These are phyloP conservation scores for Lasioglossum zephyrum DNA, from an alignment of 2,888 invertebrate species.

Conservation along the genomic window DNA sequence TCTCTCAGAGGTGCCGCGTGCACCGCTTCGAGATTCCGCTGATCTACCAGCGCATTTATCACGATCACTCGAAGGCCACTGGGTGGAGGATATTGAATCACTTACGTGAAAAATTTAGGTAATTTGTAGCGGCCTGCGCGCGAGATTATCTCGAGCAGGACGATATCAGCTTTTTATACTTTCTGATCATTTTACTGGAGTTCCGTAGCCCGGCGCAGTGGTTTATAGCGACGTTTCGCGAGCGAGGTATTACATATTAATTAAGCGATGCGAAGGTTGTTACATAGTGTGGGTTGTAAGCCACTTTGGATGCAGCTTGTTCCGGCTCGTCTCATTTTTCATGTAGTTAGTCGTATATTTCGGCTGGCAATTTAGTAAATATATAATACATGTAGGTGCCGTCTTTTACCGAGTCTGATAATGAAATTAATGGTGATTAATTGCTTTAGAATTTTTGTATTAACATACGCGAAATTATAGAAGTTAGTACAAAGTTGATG, in stretches of 20 bases:
- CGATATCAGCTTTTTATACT: not conserved
- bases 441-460: too few species aligned
- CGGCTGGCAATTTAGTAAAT: not conserved
- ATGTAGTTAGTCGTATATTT: not conserved
- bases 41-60: conserved; percentile 41
- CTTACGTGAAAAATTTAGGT: conserved; percentile 16
- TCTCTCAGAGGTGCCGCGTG: conserved; percentile 7
- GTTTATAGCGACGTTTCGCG: not conserved
- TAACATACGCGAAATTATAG: too few species aligned
- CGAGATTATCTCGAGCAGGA: not conserved
- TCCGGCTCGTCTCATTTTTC: not conserved
- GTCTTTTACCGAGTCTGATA: not conserved
- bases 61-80: conserved; percentile 5
- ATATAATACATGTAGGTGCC: not conserved
- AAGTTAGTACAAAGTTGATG: too few species aligned
- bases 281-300: not conserved
- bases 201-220: not conserved
- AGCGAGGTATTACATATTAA: conserved; percentile 4
- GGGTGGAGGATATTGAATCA: conserved; percentile 10
- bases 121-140: not conserved
- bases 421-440: too few species aligned
- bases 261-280: not conserved
- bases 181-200: not conserved
- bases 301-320: not conserved
- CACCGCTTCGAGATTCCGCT: conserved; percentile 15